A percentile compares a stretch with the other conserved stretches of the same genome.
These are phyloP conservation scores for Spodoptera exigua DNA, from an alignment of 2,888 invertebrate genomes.

Conservation along the genomic window DNA sequence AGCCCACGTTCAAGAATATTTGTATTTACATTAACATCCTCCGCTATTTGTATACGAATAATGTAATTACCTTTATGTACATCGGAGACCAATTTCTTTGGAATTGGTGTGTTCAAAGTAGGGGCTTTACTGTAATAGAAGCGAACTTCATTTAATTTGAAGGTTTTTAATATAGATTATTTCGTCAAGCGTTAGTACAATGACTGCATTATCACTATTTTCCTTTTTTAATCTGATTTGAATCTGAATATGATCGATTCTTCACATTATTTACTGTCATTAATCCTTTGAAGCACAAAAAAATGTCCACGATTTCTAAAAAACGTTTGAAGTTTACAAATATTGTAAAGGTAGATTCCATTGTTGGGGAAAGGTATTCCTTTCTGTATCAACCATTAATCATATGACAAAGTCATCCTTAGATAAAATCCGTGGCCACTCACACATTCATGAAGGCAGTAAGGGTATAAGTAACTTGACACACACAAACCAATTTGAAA, in stretches of 20 bases:
- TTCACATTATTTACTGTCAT: background rate
- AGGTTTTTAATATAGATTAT: background rate
- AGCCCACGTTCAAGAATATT: constrained; percentile 77
- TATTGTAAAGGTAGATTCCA: constrained; percentile 71
- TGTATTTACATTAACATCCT: constrained; percentile 80
- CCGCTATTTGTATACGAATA: constrained; percentile 80
- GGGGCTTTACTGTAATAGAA: background rate
- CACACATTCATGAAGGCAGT: constrained; percentile 56
- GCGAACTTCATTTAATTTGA: constrained; percentile 3
- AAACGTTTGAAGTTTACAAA: constrained; percentile 62
- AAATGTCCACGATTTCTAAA: constrained; percentile 10
- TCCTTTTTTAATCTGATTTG: background rate
- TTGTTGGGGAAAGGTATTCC: constrained; percentile 81
- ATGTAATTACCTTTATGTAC: constrained; percentile 72
- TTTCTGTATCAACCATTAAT: constrained; percentile 82
- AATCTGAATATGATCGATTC: background rate
- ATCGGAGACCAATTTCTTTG: constrained; percentile 54
- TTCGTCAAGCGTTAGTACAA: background rate
- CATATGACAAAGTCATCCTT: constrained; percentile 76
- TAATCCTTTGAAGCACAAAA: constrained; percentile 14
- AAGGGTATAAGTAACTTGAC: constrained; percentile 51
- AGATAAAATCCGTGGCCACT: constrained; percentile 77
- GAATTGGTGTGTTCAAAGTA: constrained; percentile 36
- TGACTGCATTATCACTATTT: background rate
- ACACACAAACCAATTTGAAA: constrained; percentile 64